phyloP scores from a whole-genome alignment of 2,113 vertebrate genomes.

The Psophia crepitans region DNA sequence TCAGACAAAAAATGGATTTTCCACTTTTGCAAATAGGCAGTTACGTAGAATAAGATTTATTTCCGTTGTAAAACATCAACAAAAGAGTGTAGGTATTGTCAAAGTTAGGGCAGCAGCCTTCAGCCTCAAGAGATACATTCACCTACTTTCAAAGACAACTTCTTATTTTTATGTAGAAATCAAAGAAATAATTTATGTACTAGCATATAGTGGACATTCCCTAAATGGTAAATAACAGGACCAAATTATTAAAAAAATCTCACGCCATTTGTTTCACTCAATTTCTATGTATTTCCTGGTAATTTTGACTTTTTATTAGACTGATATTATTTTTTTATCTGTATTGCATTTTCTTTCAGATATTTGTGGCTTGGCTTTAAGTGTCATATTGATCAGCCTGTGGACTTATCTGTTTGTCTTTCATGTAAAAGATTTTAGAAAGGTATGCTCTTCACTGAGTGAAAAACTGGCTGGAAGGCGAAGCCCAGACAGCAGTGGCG shows the following conservation, averaged over 20 bases:
- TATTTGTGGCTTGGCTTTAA: background rate
- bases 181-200: background rate
- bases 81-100: background rate
- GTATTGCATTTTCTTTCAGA: background rate
- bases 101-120: background rate
- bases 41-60: background rate
- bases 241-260: background rate
- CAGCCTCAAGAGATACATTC: background rate
- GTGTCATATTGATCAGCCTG: background rate
- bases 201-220: background rate
- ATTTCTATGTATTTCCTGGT: background rate
- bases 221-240: background rate
- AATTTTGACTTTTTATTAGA: background rate
- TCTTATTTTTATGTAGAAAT: background rate
- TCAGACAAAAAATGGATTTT: background rate
- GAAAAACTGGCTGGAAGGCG: no score
- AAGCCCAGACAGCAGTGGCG: no score
- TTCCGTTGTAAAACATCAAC: background rate
- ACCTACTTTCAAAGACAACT: background rate
- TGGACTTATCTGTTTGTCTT: slow-evolving; percentile 10
- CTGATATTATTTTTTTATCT: background rate
- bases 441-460: no score
- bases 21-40: background rate
- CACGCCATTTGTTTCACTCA: background rate
- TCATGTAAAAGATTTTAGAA: background rate